These are phyloP conservation scores for Drosophila equinoxialis DNA, from an alignment of 1,140 invertebrate species.

Conservation along the genomic window DNA sequence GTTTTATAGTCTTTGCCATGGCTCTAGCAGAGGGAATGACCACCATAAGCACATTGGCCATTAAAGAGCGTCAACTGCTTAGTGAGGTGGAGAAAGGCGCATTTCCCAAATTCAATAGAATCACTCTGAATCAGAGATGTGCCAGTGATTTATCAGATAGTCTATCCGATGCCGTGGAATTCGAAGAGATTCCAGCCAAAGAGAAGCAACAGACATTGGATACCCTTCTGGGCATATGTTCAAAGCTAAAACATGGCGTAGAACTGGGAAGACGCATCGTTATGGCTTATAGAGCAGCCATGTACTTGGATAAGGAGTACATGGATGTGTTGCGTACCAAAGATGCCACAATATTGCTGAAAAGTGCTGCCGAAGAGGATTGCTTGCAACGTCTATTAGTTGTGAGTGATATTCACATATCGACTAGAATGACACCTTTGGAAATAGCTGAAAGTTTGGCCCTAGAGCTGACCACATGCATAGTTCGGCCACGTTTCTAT, in stretches of 20 bases:
- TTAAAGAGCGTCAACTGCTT: constrained; percentile 72
- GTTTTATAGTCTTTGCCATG: constrained; percentile 84
- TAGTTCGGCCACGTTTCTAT: constrained; percentile 83
- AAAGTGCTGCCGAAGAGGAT: constrained; percentile 84
- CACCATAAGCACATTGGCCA: constrained; percentile 67
- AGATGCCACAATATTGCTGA: constrained; percentile 84
- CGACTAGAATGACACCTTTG: constrained; percentile 83
- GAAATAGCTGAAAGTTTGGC: constrained; percentile 83
- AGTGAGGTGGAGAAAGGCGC: constrained; percentile 72
- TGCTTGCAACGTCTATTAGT: constrained; percentile 85
- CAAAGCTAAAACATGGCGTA: constrained; percentile 83
- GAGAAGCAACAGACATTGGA: constrained; percentile 77
- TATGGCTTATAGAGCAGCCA: constrained; percentile 84
- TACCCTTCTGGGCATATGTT: constrained; percentile 76
- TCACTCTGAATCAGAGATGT: constrained; percentile 68
- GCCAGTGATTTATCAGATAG: constrained; percentile 72
- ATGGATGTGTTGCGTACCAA: constrained; percentile 84
- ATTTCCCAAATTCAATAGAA: constrained; percentile 74
- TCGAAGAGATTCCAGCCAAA: constrained; percentile 79
- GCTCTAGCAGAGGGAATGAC: constrained; percentile 84
- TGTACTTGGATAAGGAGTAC: constrained; percentile 85
- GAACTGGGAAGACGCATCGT: constrained; percentile 84
- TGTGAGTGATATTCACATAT: constrained; percentile 84
- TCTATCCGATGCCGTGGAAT: constrained; percentile 67
- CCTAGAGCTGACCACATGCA: constrained; percentile 83